phyloP scores from a whole-genome alignment of 2,888 invertebrate species.

The Lymantria monacha region DNA sequence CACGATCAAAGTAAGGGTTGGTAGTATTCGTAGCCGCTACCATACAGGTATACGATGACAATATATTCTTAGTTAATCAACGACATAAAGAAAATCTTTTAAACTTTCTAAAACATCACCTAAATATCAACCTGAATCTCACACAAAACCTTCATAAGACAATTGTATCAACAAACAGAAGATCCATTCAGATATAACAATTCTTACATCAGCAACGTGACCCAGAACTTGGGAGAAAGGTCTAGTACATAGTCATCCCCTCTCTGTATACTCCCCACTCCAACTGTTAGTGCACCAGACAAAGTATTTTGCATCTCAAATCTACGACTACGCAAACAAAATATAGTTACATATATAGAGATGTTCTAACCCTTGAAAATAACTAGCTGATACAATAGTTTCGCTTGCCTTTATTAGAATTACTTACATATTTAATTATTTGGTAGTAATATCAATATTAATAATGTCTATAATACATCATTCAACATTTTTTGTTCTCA shows the following conservation, averaged over 20 bases:
- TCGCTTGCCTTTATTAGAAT: too few relatives aligned
- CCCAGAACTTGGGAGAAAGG: conserved; percentile 81
- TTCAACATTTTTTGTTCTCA: too few relatives aligned
- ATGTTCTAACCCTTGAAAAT: conserved; percentile 15
- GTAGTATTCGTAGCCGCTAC: too few relatives aligned
- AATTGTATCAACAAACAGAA: conserved; percentile 11
- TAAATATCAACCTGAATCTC: conserved; percentile 6
- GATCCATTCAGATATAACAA: conserved; percentile 39
- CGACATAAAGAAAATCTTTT: too few relatives aligned
- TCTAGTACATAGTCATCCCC: conserved; percentile 42
- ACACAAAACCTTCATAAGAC: not conserved
- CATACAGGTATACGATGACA: too few relatives aligned
- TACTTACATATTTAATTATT: too few relatives aligned
- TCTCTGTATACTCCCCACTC: conserved; percentile 15
- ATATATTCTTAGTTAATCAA: too few relatives aligned
- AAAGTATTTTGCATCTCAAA: conserved; percentile 50
- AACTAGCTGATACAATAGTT: too few relatives aligned
- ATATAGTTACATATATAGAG: conserved; percentile 28
- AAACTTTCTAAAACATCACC: conserved; percentile 6
- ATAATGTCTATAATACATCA: too few relatives aligned
- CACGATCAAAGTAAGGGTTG: too few relatives aligned
- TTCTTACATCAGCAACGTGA: conserved; percentile 65
- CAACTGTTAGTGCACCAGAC: conserved; percentile 21
- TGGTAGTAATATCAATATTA: too few relatives aligned
- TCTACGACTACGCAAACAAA: conserved; percentile 45